phyloP scores from a whole-genome alignment of 2,888 invertebrate genomes.

The Tetramorium bicarinatum region DNA sequence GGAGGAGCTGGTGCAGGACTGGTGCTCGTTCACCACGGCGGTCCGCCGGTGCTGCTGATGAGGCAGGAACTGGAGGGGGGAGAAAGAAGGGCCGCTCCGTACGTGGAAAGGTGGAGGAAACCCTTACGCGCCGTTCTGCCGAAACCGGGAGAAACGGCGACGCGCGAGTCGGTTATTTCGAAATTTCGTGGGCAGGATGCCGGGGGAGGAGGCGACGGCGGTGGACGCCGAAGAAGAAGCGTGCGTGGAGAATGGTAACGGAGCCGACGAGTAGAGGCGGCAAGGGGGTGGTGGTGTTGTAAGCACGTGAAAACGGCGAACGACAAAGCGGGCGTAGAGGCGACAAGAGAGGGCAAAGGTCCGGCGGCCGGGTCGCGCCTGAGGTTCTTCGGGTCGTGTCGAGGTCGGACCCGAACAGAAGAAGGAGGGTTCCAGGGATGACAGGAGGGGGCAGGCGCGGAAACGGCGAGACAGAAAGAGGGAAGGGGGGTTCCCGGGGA shows the following conservation, averaged over 20 bases:
- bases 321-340: constrained; percentile 74
- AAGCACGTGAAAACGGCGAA: constrained; percentile 71
- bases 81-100: constrained; percentile 48
- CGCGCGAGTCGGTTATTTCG: constrained; percentile 33
- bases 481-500: constrained; percentile 63
- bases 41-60: constrained; percentile 36
- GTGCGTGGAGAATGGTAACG: constrained; percentile 40
- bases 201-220: constrained; percentile 63
- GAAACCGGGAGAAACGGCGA: constrained; percentile 54
- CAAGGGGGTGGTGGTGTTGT: constrained; percentile 52
- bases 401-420: constrained; percentile 64
- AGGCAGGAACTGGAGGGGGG: constrained; percentile 40
- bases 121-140: constrained; percentile 45
- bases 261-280: constrained; percentile 49
- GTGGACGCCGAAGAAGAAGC: constrained; percentile 51
- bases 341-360: constrained; percentile 71
- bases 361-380: constrained; percentile 67
- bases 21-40: constrained; percentile 39
- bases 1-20: constrained; percentile 25
- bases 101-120: constrained; percentile 56
- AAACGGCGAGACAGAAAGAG: constrained; percentile 45
- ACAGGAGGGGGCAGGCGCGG: neutral
- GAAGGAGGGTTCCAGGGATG: constrained; percentile 32
- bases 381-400: constrained; percentile 68
- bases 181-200: constrained; percentile 37